Conservation (phyloP, 2,888 invertebrate species). For the Sarcophaga variegata region DNA sequence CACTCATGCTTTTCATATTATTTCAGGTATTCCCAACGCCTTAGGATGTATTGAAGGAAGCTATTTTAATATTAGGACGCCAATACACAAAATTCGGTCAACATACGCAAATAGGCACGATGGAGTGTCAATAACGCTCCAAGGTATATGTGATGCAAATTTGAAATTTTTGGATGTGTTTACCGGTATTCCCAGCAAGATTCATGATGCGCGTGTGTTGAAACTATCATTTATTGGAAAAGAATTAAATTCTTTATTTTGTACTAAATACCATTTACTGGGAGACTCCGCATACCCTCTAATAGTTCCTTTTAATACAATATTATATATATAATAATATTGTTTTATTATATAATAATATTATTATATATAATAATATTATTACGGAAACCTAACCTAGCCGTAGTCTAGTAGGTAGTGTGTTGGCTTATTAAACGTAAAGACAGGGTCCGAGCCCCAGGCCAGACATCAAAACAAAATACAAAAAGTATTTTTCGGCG, state of each 20-base stretch:
- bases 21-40: slow-evolving; percentile 60
- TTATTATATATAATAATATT: too few species aligned
- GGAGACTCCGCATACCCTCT: slow-evolving; percentile 62
- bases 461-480: too few species aligned
- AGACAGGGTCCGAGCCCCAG: too few species aligned
- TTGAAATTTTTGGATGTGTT: slow-evolving; percentile 74
- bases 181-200: slow-evolving; percentile 74
- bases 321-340: slow-evolving; percentile 45
- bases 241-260: slow-evolving; percentile 67
- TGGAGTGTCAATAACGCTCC: too few species aligned
- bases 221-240: slow-evolving; percentile 69
- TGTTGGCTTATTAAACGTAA: too few species aligned
- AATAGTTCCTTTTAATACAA: slow-evolving; percentile 70
- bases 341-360: too few species aligned
- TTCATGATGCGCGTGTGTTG: slow-evolving; percentile 74
- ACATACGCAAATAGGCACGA: too few species aligned
- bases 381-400: slow-evolving; percentile 67
- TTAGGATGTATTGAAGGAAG: slow-evolving; percentile 61
- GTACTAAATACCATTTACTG: slow-evolving; percentile 53
- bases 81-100: slow-evolving; percentile 73
- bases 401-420: too few species aligned
- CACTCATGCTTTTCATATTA: not conserved
- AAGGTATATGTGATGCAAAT: slow-evolving; percentile 72
- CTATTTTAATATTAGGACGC: slow-evolving; percentile 71
- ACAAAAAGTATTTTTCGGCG: too few species aligned